Evolutionary conservation across 1,140 invertebrate species (phyloP), one percentile per base, ranked within the genome.

Genomic region (Drepana arcuata): DNA sequence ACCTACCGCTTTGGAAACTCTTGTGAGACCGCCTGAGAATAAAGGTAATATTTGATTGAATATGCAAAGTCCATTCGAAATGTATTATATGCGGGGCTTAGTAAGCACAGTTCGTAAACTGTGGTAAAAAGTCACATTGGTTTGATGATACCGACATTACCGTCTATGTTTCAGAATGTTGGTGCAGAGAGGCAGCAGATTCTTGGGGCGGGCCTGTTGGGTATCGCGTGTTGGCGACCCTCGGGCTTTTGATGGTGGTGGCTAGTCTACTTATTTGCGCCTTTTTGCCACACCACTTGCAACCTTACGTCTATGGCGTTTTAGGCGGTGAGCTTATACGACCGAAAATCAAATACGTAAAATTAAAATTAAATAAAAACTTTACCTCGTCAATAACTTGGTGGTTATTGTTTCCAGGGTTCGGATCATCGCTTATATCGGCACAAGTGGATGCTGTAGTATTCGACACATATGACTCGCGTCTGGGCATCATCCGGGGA

Each of bases 141-240:
- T 25, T 40, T 3, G 9, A 7, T 28, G 26, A 35, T 16, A 2
- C 16, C 38, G 23, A 29, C 13, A 27, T n/a, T 11, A 6, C 10
- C 16, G 15, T 37, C 32, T 16, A 25, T 11, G 2, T 70, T 71
- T 14, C 53, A 84, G 82, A 84, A 73, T 78, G 79, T 36, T 82
- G 78, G 74, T 83, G 69, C 41, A 53, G 77, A 35, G 82, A 84
- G 33, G 78, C 74, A 10, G 70, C 74, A n/a, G 77, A 84, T 14
- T 75, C 78, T 6, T 83, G 80, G 77, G 77, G 78, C 2, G 67
- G 68, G 3, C 42, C 53, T 2, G 34, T 58, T 1, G 77, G 72
- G 0, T 72, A 71, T 32, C 64, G 78, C 6, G 59, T 71, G 16
- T 66, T 84, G 66, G 69, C 75, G 7, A 28, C 58, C 7, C 14